Conservation (phyloP, 2,888 invertebrate genomes). For the Rhingia rostrata region DNA sequence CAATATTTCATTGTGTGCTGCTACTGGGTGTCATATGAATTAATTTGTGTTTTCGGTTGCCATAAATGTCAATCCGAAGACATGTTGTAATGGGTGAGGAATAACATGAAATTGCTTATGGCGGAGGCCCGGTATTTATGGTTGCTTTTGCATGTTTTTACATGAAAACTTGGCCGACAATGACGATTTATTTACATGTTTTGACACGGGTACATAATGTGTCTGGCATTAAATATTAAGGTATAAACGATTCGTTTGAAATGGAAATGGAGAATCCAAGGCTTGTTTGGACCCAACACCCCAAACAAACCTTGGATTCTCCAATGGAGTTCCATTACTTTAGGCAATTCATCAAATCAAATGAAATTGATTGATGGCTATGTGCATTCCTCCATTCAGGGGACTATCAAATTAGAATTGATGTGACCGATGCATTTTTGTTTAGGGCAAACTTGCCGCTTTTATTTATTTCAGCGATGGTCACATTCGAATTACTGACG, state of each 20-base stretch:
- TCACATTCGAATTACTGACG: too few species aligned
- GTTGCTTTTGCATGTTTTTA: conserved; percentile 20
- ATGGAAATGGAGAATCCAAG: too few species aligned
- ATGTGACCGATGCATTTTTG: too few species aligned
- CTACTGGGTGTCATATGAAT: conserved; percentile 42
- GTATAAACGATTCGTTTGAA: background rate
- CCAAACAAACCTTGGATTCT: too few species aligned
- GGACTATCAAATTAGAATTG: background rate
- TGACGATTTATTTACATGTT: conserved; percentile 20
- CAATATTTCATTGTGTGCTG: conserved; percentile 57
- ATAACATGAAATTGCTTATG: background rate
- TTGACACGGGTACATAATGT: background rate
- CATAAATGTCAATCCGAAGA: conserved; percentile 54
- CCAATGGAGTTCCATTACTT: too few species aligned
- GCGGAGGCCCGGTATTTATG: background rate
- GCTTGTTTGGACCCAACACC: too few species aligned
- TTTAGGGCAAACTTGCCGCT: too few species aligned
- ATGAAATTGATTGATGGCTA: too few species aligned
- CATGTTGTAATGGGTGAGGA: conserved; percentile 39
- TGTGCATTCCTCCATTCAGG: background rate
- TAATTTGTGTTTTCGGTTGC: conserved; percentile 60
- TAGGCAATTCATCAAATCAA: too few species aligned
- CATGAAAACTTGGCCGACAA: conserved; percentile 38
- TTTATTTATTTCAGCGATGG: too few species aligned
- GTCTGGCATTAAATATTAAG: background rate